Evolutionary conservation across 2,113 vertebrate genomes (phyloP).

Genomic region (Syngnathus floridae): DNA sequence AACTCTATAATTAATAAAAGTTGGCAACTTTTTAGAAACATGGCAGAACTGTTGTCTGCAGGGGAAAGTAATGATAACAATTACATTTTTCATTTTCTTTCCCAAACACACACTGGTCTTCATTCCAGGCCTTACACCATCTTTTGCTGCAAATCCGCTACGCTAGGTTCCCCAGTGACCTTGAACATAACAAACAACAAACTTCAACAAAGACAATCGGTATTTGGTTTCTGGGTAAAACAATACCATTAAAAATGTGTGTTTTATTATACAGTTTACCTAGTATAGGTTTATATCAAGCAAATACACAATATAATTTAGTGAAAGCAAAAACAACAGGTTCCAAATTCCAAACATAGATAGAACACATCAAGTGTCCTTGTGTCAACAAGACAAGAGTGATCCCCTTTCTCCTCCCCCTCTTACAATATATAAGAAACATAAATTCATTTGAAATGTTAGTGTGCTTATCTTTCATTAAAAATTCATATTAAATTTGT

Average conservation of each 20-base stretch:
- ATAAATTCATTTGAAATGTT: no score
- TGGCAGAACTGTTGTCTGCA: neutral
- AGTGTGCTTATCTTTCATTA: no score
- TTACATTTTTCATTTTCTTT: neutral
- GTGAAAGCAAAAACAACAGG: no score
- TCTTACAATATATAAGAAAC: no score
- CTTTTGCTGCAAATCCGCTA: neutral
- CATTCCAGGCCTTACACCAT: neutral
- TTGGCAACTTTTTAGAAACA: neutral
- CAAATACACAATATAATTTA: no score
- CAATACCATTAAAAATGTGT: neutral
- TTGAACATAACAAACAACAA: neutral
- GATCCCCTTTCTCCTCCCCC: no score
- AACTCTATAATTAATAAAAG: slow-evolving; percentile 2
- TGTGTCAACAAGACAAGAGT: no score
- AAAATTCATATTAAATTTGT: no score
- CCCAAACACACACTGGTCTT: neutral
- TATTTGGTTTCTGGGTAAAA: neutral
- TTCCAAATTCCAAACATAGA: no score
- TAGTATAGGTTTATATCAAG: no score
- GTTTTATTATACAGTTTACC: no score
- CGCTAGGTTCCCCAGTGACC: neutral
- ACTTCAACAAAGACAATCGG: neutral
- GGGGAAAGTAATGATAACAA: slow-evolving; percentile 1
- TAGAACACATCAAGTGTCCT: no score